These are phyloP conservation scores for Ophioninae sp. DNA, from an alignment of 2,888 invertebrate species.

Conservation along the genomic window DNA sequence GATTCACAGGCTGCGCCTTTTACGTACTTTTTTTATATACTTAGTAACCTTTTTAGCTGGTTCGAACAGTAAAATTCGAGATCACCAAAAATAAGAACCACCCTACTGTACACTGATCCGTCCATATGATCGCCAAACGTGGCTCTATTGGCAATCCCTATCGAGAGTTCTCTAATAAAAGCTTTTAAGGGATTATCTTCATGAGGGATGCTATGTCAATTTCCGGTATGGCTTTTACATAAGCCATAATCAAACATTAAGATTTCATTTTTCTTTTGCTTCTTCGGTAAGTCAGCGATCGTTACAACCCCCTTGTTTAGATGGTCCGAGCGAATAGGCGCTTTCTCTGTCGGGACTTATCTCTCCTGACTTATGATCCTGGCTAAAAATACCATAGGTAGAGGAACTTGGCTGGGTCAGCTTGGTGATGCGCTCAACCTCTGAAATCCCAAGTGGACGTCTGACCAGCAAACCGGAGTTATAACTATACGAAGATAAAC, in stretches of 20 bases:
- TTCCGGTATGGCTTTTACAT: no score
- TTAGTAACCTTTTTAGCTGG: no score
- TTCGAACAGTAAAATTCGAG: no score
- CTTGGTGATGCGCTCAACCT: conserved; percentile 3
- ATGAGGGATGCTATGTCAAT: no score
- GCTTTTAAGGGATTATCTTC: no score
- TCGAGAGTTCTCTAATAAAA: no score
- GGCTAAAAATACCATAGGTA: conserved; percentile 20
- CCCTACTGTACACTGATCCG: no score
- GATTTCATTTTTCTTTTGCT: neutral
- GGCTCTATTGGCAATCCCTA: no score
- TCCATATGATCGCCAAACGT: no score
- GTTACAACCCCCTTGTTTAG: conserved; percentile 11
- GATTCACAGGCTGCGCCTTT: no score
- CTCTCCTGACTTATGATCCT: conserved; percentile 6
- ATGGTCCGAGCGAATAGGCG: neutral
- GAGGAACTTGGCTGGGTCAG: conserved; percentile 11
- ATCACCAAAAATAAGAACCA: no score
- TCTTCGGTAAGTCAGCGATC: neutral
- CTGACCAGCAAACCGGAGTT: neutral
- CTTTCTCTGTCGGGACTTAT: conserved; percentile 6
- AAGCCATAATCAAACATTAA: neutral
- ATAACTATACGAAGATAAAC: neutral
- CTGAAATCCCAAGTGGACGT: conserved; percentile 11
- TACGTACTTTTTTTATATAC: no score